Base-by-base conservation (phyloP, 2,888 invertebrate species). In the Agonum fuliginosum region DNA sequence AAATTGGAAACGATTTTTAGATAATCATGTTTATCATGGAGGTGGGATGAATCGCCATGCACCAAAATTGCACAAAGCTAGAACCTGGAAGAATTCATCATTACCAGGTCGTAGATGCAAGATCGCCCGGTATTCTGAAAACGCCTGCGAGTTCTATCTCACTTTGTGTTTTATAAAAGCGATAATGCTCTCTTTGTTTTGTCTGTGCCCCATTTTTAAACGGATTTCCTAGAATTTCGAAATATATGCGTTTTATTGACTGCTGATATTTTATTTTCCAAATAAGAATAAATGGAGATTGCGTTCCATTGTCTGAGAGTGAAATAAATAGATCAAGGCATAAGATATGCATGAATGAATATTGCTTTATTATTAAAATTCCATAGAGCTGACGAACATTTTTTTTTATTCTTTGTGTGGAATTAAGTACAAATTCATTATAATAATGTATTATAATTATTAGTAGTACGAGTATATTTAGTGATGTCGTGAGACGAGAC, bases 181-280 rank as follows among this genome's bases (percentile, higher is more conserved):
- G 27, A 46, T 30, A 30, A 62, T 27, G 19, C 8, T n/a, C 12
- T 46, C 69, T 20, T 46, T 69, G 27, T 46, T 69, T 69, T 69
- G 34, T 65, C 20, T 12, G 14, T 65, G 30, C 58, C 58, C 17
- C 34, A 62, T 62, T 62, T 62, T 69, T 69, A 62, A 41, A 24
- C 69, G 30, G 46, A 69, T 46, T 69, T 69, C 17, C 69, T 34
- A 46, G 69, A 37, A 69, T 69, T 69, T 34, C 69, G 22, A 69
- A 43, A 46, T 41, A 69, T 69, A 69, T 69, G 69, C 43, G 43
- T 69, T 69, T 69, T 69, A 69, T 69, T 46, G 69, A 46, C 69
- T 69, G 41, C 46, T 14, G 24, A 69, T 69, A 69, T 41, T 62
- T 62, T 30, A 62, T 62, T 30, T 17, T 17, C 30, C 12, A 62